Percentiles rank a stretch among this genome's conserved stretches.
Conservation (phyloP, 1,140 invertebrate species). For the Trachelipus rathkii region DNA sequence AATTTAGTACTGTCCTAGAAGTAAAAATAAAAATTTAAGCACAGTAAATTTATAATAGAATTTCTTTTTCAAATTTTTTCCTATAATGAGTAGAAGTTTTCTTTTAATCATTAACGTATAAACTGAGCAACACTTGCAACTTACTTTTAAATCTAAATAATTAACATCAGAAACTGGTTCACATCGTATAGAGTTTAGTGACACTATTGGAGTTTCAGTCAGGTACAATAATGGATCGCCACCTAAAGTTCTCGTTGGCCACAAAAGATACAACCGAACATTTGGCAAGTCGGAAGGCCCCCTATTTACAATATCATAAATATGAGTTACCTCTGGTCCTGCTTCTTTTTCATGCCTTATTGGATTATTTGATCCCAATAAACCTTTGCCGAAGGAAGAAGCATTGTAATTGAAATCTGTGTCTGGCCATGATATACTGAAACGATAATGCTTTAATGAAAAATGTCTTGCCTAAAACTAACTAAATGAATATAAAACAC, state of each 20-base stretch:
- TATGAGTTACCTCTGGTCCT: slow-evolving; percentile 76
- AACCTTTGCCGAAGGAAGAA: slow-evolving; percentile 22
- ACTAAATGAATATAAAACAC: too few species aligned
- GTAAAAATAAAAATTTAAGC: too few species aligned
- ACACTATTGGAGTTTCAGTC: slow-evolving; percentile 70
- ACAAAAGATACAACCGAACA: slow-evolving; percentile 72
- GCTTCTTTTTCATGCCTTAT: slow-evolving; percentile 63
- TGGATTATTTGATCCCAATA: slow-evolving; percentile 22
- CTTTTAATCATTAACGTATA: too few species aligned
- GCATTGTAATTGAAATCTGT: slow-evolving; percentile 38
- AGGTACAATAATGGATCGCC: slow-evolving; percentile 76
- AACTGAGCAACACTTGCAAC: slow-evolving; percentile 2
- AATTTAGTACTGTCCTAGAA: too few species aligned
- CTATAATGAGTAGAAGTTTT: too few species aligned
- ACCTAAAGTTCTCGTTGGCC: slow-evolving; percentile 62
- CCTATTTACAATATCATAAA: slow-evolving; percentile 78
- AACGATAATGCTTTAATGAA: slow-evolving; percentile 19
- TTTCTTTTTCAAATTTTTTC: too few species aligned
- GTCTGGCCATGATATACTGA: slow-evolving; percentile 55
- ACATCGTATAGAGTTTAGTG: slow-evolving; percentile 64
- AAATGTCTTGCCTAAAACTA: too few species aligned
- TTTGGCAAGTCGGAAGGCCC: slow-evolving; percentile 76
- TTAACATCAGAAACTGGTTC: slow-evolving; percentile 63
- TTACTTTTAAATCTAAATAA: slow-evolving; percentile 50
- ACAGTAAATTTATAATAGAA: too few species aligned